Conservation (phyloP, 2,797 vertebrate genomes). For the Parotocinclus haroldoi region DNA sequence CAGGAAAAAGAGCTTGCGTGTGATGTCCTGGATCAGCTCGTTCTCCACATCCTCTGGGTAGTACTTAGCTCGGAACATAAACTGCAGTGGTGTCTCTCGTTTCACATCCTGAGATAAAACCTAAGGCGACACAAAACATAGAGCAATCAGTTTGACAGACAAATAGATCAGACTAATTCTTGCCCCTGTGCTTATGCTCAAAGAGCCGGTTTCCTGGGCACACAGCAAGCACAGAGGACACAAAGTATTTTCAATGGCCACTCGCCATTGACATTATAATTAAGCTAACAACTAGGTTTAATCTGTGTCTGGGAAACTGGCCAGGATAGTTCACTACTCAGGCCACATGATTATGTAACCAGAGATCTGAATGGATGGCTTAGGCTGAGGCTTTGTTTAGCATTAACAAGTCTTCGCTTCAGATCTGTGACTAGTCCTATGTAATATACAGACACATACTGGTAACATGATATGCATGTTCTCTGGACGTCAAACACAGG, state of each 20-base stretch:
- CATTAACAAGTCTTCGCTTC: slow-evolving; percentile 13
- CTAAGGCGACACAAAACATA: slow-evolving; percentile 58
- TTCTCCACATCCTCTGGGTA: slow-evolving; percentile 91
- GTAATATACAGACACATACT: background rate
- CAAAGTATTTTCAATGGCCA: slow-evolving; percentile 30
- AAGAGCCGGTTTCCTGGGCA: slow-evolving; percentile 20
- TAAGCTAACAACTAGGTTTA: slow-evolving; percentile 28
- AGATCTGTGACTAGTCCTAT: background rate
- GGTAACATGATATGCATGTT: slow-evolving; percentile 4
- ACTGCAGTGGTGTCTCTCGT: slow-evolving; percentile 86
- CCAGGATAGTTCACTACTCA: slow-evolving; percentile 26
- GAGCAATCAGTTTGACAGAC: slow-evolving; percentile 1
- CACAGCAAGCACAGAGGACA: background rate
- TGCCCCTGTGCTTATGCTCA: slow-evolving; percentile 3
- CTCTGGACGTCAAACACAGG: slow-evolving; percentile 4
- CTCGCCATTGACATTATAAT: slow-evolving; percentile 18
- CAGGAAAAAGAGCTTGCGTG: slow-evolving; percentile 91
- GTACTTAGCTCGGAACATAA: slow-evolving; percentile 89
- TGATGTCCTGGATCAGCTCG: slow-evolving; percentile 96
- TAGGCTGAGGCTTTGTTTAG: slow-evolving; percentile 12
- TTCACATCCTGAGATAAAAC: slow-evolving; percentile 87
- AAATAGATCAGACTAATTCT: background rate
- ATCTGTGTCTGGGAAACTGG: slow-evolving; percentile 28
- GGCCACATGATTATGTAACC: slow-evolving; percentile 18
- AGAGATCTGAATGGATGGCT: slow-evolving; percentile 19